Evolutionary conservation across 2,113 vertebrate species (phyloP).

Genomic region (Anhinga anhinga): DNA sequence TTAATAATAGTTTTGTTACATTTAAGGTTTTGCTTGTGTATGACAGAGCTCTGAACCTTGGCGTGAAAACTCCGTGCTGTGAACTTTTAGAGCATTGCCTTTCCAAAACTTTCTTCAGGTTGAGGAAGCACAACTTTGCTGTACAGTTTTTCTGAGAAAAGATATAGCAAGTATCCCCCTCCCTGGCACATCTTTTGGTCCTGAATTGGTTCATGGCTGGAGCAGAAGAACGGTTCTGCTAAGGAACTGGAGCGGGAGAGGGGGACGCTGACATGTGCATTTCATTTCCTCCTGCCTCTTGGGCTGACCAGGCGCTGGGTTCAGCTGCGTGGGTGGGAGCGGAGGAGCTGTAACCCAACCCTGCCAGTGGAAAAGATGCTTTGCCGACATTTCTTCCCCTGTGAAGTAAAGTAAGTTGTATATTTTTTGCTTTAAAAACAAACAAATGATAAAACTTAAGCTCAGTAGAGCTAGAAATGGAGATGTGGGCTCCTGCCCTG

Average conservation of each 20-base stretch:
- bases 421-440: conserved; percentile 13
- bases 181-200: neutral
- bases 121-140: neutral
- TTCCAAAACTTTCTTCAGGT: neutral
- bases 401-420: neutral
- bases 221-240: neutral
- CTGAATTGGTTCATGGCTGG: neutral
- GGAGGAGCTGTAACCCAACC: neutral
- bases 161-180: neutral
- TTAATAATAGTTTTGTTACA: neutral
- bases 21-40: neutral
- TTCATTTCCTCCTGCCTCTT: neutral
- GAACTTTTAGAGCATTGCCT: neutral
- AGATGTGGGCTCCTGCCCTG: neutral
- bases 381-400: neutral
- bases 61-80: neutral
- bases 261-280: neutral
- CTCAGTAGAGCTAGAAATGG: neutral
- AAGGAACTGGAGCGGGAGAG: neutral
- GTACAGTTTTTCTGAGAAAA: neutral
- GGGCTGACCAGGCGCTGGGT: neutral
- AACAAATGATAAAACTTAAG: neutral
- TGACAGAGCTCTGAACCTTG: neutral
- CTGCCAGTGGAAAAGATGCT: neutral
- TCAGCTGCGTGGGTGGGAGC: neutral